phyloP scores from a whole-genome alignment of 2,113 vertebrate genomes.

The Notarius lentiginosus region DNA sequence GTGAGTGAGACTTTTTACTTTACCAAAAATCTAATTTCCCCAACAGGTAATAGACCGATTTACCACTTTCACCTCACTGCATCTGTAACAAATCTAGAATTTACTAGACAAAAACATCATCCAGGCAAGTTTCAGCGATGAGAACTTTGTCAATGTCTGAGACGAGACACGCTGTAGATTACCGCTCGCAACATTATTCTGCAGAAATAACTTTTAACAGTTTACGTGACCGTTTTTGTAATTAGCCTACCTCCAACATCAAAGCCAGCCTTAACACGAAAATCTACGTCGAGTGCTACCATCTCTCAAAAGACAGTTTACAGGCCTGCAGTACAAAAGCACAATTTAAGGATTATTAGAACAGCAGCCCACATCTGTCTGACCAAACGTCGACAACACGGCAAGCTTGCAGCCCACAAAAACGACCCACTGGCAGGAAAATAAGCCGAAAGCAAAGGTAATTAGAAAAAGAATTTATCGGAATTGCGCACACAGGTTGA shows the following conservation, averaged over 20 bases:
- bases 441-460: conserved; percentile 14
- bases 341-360: conserved; percentile 17
- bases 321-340: background rate
- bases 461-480: conserved; percentile 45
- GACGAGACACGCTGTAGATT: background rate
- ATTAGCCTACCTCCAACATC: background rate
- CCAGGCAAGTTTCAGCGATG: background rate
- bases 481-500: conserved; percentile 37
- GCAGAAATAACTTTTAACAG: background rate
- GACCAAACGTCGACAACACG: conserved; percentile 32
- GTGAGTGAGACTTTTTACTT: background rate
- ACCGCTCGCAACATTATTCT: background rate
- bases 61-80: background rate
- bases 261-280: conserved; percentile 7
- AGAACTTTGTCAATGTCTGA: background rate
- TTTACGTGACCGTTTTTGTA: background rate
- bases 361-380: conserved; percentile 13
- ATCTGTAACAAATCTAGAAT: background rate
- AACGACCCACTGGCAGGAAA: conserved; percentile 15
- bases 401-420: background rate
- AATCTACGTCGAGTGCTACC: background rate
- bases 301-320: conserved; percentile 27
- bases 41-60: background rate
- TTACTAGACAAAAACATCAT: background rate
- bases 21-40: background rate